A percentile compares a stretch with the other conserved stretches of the same genome.
phyloP scores from a whole-genome alignment of 53 echinoderm and acorn worm genomes.

The Apostichopus leukothele region DNA sequence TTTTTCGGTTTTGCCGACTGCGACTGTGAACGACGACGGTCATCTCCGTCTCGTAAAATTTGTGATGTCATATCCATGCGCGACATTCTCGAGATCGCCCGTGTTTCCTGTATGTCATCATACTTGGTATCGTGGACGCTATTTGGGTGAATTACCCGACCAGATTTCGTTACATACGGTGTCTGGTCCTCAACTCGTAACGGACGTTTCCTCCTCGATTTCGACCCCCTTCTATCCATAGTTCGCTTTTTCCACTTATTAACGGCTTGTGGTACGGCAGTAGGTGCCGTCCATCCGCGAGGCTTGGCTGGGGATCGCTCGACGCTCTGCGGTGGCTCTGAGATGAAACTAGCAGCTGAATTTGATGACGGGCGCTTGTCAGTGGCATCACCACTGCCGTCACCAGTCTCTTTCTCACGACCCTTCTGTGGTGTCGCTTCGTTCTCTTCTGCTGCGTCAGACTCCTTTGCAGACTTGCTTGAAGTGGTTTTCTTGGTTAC shows the following conservation, averaged over 20 bases:
- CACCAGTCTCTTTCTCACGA: no score
- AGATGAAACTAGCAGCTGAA: slow-evolving; percentile 17
- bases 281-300: slow-evolving; percentile 38
- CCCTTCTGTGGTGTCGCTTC: background rate
- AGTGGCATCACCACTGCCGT: background rate
- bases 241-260: slow-evolving; percentile 40
- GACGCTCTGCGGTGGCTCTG: slow-evolving; percentile 18
- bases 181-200: slow-evolving; percentile 40
- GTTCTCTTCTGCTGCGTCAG: background rate
- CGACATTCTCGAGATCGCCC: slow-evolving; percentile 38
- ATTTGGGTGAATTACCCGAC: slow-evolving; percentile 60
- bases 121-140: slow-evolving; percentile 50
- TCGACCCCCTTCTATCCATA: background rate
- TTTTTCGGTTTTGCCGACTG: background rate
- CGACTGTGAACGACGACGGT: background rate
- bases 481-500: background rate
- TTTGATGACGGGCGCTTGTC: background rate
- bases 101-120: slow-evolving; percentile 48
- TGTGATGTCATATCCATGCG: slow-evolving; percentile 21
- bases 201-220: background rate
- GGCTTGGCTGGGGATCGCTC: background rate
- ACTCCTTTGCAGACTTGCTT: background rate
- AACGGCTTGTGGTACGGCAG: background rate
- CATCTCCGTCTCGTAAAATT: background rate
- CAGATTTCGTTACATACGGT: slow-evolving; percentile 63